A percentile compares a stretch with the other conserved stretches of the same genome.
Evolutionary conservation across 2,888 invertebrate species (phyloP).

Genomic region (Hyalella azteca): DNA sequence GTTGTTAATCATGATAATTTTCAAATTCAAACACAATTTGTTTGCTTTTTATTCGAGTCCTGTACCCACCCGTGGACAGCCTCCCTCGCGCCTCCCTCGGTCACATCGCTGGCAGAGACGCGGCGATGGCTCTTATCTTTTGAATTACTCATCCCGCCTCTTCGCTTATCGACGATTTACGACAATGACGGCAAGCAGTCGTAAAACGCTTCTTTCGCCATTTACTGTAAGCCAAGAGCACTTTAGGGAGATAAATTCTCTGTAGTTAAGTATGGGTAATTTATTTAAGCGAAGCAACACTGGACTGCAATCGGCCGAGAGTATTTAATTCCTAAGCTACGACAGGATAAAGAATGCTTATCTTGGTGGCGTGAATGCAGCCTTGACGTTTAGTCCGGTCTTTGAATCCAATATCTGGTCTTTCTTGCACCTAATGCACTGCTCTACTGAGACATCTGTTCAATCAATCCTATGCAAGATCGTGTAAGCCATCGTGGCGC

Average conservation of each 20-base stretch:
- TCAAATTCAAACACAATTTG: too few species aligned
- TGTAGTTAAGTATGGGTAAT: slow-evolving; percentile 24
- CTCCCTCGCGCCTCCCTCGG: neutral
- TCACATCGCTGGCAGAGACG: neutral
- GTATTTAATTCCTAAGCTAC: slow-evolving; percentile 26
- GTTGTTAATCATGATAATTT: too few species aligned
- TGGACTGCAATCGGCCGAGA: slow-evolving; percentile 28
- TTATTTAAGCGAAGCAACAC: slow-evolving; percentile 28
- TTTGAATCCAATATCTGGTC: neutral
- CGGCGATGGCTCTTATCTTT: slow-evolving; percentile 1
- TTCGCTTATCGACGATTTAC: slow-evolving; percentile 24
- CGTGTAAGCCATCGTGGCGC: too few species aligned
- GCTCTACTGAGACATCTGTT: slow-evolving; percentile 4
- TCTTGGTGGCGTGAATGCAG: slow-evolving; percentile 15
- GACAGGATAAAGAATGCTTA: slow-evolving; percentile 4
- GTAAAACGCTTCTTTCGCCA: slow-evolving; percentile 13
- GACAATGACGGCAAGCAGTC: slow-evolving; percentile 23
- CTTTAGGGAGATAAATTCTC: slow-evolving; percentile 24
- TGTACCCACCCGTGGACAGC: too few species aligned
- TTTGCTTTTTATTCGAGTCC: too few species aligned
- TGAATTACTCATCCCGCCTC: slow-evolving; percentile 36
- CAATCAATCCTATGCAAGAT: too few species aligned
- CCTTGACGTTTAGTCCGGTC: neutral
- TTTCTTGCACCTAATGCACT: neutral
- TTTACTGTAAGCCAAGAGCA: neutral